Conservation (phyloP, 2,888 invertebrate species). For the Abscondita cerata region DNA sequence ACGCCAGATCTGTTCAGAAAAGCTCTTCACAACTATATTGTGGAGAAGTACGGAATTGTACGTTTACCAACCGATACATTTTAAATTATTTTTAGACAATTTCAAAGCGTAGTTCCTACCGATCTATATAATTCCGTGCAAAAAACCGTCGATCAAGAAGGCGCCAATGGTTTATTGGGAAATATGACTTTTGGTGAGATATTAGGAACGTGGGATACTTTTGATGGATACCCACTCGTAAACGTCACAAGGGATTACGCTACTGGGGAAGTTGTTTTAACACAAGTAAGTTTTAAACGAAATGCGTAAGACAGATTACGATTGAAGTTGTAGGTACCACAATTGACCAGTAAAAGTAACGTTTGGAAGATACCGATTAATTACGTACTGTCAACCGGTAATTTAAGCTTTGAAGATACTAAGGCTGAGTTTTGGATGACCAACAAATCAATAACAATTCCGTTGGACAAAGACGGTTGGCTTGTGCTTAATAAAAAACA, state of each 20-base stretch:
- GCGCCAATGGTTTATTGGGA: constrained; percentile 1
- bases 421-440: constrained; percentile 32
- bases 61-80: too few relatives aligned
- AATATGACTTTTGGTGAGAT: constrained; percentile 8
- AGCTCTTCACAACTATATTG: constrained; percentile 18
- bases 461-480: constrained; percentile 28
- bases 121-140: constrained; percentile 50
- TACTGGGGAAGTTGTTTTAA: constrained; percentile 12
- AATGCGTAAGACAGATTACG: background rate
- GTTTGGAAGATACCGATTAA: constrained; percentile 21
- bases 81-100: constrained; percentile 30
- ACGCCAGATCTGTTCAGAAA: constrained; percentile 10
- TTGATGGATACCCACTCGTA: constrained; percentile 28
- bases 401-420: constrained; percentile 16
- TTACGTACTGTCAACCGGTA: constrained; percentile 3
- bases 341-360: background rate
- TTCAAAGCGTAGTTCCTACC: constrained; percentile 42
- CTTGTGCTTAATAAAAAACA: constrained; percentile 53
- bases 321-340: constrained; percentile 1
- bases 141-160: constrained; percentile 6
- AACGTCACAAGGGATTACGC: constrained; percentile 20
- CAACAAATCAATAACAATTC: background rate
- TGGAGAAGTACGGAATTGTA: constrained; percentile 3
- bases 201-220: constrained; percentile 23
- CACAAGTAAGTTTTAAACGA: constrained; percentile 8